phyloP scores from a whole-genome alignment of 2,113 vertebrate species.

The Sardina pilchardus region DNA sequence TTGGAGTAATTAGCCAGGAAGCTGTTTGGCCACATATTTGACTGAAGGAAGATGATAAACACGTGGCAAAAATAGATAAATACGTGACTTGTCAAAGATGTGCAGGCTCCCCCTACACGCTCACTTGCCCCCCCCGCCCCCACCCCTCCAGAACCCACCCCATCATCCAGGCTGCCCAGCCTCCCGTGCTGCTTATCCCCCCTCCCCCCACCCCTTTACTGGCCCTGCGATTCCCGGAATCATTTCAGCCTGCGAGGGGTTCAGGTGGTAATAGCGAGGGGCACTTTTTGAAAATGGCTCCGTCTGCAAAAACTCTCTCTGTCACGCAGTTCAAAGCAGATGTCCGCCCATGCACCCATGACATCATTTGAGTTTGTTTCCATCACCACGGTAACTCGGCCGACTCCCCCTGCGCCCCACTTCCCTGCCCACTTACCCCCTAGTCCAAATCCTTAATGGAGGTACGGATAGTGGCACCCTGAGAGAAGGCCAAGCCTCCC shows the following conservation, averaged over 20 bases:
- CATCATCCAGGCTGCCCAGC: neutral
- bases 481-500: neutral
- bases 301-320: conserved; percentile 18
- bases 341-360: conserved; percentile 4
- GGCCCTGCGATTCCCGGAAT: neutral
- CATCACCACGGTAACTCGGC: conserved; percentile 15
- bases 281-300: conserved; percentile 16
- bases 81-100: neutral
- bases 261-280: conserved; percentile 14
- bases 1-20: conserved; percentile 1
- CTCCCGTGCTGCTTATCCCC: neutral
- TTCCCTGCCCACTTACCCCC: neutral
- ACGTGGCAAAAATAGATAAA: conserved; percentile 17
- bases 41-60: conserved; percentile 19
- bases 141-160: neutral
- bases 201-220: neutral
- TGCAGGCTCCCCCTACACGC: neutral
- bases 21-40: conserved; percentile 8
- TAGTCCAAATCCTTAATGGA: neutral
- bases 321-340: conserved; percentile 15
- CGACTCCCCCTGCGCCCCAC: neutral
- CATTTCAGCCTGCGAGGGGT: neutral
- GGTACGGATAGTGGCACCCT: neutral
- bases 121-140: neutral
- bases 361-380: conserved; percentile 39